Conservation (phyloP, 2,888 invertebrate species). For the Drosophila lacicola region DNA sequence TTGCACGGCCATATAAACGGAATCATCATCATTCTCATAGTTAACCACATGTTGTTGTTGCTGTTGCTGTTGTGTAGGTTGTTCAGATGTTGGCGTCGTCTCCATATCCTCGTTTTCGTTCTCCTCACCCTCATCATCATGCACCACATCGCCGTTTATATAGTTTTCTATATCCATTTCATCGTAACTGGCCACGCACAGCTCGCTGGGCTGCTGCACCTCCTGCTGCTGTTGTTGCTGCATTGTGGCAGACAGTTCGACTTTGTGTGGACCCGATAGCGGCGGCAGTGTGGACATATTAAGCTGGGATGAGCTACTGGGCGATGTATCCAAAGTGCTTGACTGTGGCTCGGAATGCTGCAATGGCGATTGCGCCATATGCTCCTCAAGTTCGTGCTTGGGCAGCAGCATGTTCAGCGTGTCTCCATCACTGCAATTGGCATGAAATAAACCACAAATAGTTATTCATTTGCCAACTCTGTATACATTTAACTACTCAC, state of each 20-base stretch:
- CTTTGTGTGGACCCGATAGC: slow-evolving; percentile 67
- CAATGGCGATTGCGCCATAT: slow-evolving; percentile 45
- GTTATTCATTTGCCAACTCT: background rate
- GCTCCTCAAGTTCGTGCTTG: slow-evolving; percentile 76
- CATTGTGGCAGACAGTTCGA: slow-evolving; percentile 36
- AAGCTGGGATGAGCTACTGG: slow-evolving; percentile 50
- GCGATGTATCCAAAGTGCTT: slow-evolving; percentile 43
- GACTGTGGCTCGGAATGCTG: slow-evolving; percentile 34
- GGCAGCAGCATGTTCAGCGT: slow-evolving; percentile 68
- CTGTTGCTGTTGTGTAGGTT: slow-evolving; percentile 51
- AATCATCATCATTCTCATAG: slow-evolving; percentile 58
- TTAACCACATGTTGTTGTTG: slow-evolving; percentile 58
- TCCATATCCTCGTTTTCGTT: slow-evolving; percentile 62
- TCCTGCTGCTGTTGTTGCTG: slow-evolving; percentile 56
- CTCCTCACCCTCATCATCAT: slow-evolving; percentile 61
- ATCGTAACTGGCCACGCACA: slow-evolving; percentile 74
- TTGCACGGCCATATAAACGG: slow-evolving; percentile 63
- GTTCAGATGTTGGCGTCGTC: slow-evolving; percentile 39
- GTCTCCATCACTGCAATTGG: slow-evolving; percentile 65
- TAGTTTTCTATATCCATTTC: slow-evolving; percentile 83
- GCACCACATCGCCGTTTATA: slow-evolving; percentile 77
- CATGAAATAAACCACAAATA: background rate
- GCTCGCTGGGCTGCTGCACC: slow-evolving; percentile 48
- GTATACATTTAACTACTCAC: slow-evolving; percentile 53
- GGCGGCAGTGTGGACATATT: slow-evolving; percentile 68